Percentiles rank a stretch among this genome's conserved stretches.
Conservation (phyloP, 2,113 vertebrate genomes). For the Petrocephalus microphthalmus region DNA sequence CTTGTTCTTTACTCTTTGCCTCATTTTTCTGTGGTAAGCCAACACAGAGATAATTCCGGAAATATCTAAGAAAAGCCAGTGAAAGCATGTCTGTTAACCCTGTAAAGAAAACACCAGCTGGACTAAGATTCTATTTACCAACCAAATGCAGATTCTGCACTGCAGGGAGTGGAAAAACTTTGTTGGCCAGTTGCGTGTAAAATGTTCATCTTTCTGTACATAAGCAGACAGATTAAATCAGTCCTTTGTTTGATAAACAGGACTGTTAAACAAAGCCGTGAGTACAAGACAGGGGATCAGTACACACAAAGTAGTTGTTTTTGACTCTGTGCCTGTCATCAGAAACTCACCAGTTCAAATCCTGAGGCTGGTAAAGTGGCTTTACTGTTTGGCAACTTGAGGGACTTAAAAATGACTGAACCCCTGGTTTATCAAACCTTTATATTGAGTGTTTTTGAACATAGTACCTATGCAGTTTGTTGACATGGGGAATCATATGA, state of each 20-base stretch:
- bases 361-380: not conserved
- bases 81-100: not conserved
- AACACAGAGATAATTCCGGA: not conserved
- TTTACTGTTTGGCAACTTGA: not conserved
- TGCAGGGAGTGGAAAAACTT: not conserved
- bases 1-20: not conserved
- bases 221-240: conserved; percentile 38
- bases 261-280: conserved; percentile 23
- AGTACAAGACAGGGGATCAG: conserved; percentile 19
- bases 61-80: not conserved
- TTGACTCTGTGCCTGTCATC: conserved; percentile 10
- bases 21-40: not conserved
- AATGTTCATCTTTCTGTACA: conserved; percentile 43
- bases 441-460: not conserved
- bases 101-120: not conserved
- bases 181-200: not conserved
- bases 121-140: not conserved
- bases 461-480: not conserved
- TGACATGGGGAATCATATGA: not conserved
- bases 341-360: conserved; percentile 15
- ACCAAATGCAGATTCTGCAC: not conserved
- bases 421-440: not conserved
- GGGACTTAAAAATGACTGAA: not conserved
- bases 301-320: not conserved
- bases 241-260: conserved; percentile 31